phyloP scores from a whole-genome alignment of 1,140 invertebrate genomes.

The Bombus pyrosoma region DNA sequence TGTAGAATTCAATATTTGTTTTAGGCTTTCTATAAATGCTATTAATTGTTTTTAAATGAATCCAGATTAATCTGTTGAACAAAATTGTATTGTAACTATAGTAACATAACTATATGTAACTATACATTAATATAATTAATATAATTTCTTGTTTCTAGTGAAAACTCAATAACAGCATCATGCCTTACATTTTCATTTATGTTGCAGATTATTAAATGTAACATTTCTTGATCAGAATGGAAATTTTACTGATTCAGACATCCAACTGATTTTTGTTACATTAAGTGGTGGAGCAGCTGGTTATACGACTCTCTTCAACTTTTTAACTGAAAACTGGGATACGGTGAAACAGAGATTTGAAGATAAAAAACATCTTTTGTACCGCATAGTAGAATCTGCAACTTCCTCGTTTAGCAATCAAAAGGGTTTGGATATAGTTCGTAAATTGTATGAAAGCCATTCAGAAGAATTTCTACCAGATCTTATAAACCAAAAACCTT shows the following conservation, averaged over 20 bases:
- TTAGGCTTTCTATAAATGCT: neutral
- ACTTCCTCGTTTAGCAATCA: slow-evolving; percentile 88
- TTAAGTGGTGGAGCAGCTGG: slow-evolving; percentile 86
- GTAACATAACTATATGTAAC: neutral
- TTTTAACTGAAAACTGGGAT: slow-evolving; percentile 87
- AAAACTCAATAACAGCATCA: too few species aligned
- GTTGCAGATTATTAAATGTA: slow-evolving; percentile 84
- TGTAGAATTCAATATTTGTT: neutral
- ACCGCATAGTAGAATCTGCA: slow-evolving; percentile 87
- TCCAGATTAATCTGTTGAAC: neutral
- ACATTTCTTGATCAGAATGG: slow-evolving; percentile 86
- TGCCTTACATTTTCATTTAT: neutral
- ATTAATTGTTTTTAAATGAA: neutral
- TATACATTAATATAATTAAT: neutral
- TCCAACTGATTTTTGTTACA: slow-evolving; percentile 88
- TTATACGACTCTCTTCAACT: slow-evolving; percentile 87
- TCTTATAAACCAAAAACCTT: slow-evolving; percentile 86
- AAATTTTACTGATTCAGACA: slow-evolving; percentile 88
- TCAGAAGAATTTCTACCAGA: slow-evolving; percentile 86
- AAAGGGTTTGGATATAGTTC: slow-evolving; percentile 87
- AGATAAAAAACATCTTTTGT: slow-evolving; percentile 87
- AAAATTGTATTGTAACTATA: neutral
- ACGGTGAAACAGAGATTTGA: slow-evolving; percentile 85
- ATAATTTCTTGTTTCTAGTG: neutral
- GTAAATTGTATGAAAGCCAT: slow-evolving; percentile 84